Conservation (phyloP, 2,888 invertebrate species). For the Dendrolimus pini region DNA sequence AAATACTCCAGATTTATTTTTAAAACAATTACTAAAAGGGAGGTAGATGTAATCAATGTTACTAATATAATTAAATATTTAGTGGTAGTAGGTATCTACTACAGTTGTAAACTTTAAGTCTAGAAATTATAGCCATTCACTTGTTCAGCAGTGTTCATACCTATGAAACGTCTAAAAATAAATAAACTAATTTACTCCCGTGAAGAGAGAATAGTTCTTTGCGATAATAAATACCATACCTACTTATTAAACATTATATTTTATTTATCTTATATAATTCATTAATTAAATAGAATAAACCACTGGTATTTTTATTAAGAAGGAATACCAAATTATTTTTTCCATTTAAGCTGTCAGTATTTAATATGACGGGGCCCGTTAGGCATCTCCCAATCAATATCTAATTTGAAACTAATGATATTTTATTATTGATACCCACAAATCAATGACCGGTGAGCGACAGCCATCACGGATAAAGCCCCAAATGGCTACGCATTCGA, state of each 20-base stretch:
- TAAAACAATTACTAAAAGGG: too few relatives aligned
- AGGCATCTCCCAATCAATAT: neutral
- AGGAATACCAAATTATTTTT: neutral
- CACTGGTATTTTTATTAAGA: neutral
- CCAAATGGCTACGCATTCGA: constrained; percentile 20
- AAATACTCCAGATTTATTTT: too few relatives aligned
- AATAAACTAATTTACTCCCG: too few relatives aligned
- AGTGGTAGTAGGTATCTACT: too few relatives aligned
- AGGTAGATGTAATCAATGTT: too few relatives aligned
- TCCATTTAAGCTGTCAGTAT: neutral
- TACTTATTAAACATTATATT: neutral
- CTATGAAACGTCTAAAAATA: too few relatives aligned
- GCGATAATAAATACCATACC: too few relatives aligned
- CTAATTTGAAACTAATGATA: neutral
- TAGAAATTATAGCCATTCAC: too few relatives aligned
- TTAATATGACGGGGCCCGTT: neutral
- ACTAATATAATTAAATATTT: too few relatives aligned
- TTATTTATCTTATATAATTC: neutral
- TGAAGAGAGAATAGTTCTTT: too few relatives aligned
- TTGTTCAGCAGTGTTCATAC: too few relatives aligned
- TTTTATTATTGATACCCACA: constrained; percentile 6
- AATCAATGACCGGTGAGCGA: constrained; percentile 20
- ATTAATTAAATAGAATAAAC: neutral
- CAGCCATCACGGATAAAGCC: constrained; percentile 23
- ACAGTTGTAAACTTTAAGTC: too few relatives aligned